Evolutionary conservation across 1,140 invertebrate genomes (phyloP), one percentile per base, ranked within the genome.

Genomic region (Melipona quadrifasciata): DNA sequence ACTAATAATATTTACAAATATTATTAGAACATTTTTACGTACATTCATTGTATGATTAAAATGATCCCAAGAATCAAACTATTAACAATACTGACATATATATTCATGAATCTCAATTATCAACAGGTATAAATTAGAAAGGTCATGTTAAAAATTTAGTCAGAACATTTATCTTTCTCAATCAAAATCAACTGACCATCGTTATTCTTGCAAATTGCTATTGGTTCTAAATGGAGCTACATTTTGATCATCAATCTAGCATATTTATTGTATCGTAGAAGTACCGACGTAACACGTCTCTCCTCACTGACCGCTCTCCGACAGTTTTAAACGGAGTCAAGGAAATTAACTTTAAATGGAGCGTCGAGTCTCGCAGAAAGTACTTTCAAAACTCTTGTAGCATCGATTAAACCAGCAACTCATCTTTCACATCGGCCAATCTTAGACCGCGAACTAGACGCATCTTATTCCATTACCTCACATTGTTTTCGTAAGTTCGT

Each of bases 401-500:
- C 78, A 47, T 71, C 78, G 78, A 72, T 80, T 80, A 80, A 80
- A 80, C 78, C 65, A 55, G 53, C 78, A 47, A 80, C 78, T 80
- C 78, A 70, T 80, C 78, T 47, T 72, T 80, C 39, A 58, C 53
- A 39, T 47, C 67, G 68, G 31, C 24, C 19, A 21, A 76, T 76
- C 34, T 47, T 47, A 76, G 27, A 68, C 77, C 61, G 21, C 53
- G 21, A 55, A 17, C 17, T 53, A 72, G 68, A 58, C 78, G 78
- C 78, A 80, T 80, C 47, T 27, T 51, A 80, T 47, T 19, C 31
- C 4, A 80, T 80, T 80, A 71, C 78, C 8, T 72, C 78, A 72
- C 51, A 4, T 27, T 21, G 68, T 80, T 80, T 72, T 72, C 68
- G 55, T 72, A 72, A 71, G 68, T 71, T 51, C 34, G 21, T 65